Evolutionary conservation across 2,113 vertebrate genomes (phyloP), one percentile per base, ranked within the genome.

Genomic region (Cololabis saira): DNA sequence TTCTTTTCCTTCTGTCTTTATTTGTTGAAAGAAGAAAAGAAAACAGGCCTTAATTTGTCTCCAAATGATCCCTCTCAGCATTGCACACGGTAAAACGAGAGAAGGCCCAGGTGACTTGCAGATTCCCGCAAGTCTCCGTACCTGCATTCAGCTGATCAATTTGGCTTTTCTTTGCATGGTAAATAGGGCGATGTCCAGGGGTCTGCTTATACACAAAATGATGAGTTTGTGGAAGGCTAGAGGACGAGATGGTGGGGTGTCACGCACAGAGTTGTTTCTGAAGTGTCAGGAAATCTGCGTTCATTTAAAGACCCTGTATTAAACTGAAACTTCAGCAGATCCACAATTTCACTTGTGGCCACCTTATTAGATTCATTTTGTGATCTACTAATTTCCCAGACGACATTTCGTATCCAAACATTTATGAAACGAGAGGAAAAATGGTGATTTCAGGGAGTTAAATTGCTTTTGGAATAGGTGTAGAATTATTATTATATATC

Each of bases 71-170:
- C 12, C 27, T 30, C 6, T 19, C 13, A 48, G 44, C n/a, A 27
- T 27, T 5, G 24, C 24, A 27, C 24, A 5, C 24, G 5, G 24
- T 27, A 27, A 27, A 27, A 27, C 5, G 5, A 27, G 24, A 27
- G 24, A 37, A 37, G 33, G 33, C 6, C 6, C 3, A 7, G 33
- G 33, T 9, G 6, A 37, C 33, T 37, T 7, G 3, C 50, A 43
- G 55, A 63, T 74, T 81, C 71, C 67, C 6, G 33, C 33, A 7
- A 37, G 6, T 11, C 3, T 11, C 10, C 6, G 69, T 71, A 68
- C 72, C 56, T 66, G 66, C 71, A 74, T 57, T 83, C 69, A 55
- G 51, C 42, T 44, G 63, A 76, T 89, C 80, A 70, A 49, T 86
- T 53, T 71, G 40, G 62, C 15, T 58, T 55, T 58, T 54, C 27